Conservation (phyloP, 2,888 invertebrate genomes). For the Cryptocheilus praepositus region DNA sequence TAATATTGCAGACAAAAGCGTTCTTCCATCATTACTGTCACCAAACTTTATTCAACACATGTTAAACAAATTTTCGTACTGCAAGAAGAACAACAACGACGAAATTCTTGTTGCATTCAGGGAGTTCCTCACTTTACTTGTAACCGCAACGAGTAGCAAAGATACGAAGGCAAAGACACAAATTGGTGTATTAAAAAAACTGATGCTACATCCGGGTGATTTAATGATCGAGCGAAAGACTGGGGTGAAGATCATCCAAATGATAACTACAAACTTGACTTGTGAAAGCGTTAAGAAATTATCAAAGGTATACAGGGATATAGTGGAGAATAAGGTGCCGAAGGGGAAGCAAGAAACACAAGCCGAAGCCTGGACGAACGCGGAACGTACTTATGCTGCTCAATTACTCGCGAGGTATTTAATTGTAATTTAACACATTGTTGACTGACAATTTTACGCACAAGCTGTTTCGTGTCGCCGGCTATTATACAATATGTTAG, state of each 20-base stretch:
- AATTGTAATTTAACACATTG: neutral
- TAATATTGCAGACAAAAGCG: constrained; percentile 75
- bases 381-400: constrained; percentile 82
- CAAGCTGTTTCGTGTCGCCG: too few species aligned
- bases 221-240: constrained; percentile 86
- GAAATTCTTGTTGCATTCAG: constrained; percentile 79
- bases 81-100: constrained; percentile 78
- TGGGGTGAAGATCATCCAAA: constrained; percentile 80
- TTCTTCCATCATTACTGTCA: constrained; percentile 79
- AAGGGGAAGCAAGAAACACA: constrained; percentile 76
- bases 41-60: constrained; percentile 81
- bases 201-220: constrained; percentile 83
- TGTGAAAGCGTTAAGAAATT: constrained; percentile 80
- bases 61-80: constrained; percentile 79
- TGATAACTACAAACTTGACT: constrained; percentile 79
- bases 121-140: constrained; percentile 76
- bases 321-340: constrained; percentile 78
- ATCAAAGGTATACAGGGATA: constrained; percentile 79
- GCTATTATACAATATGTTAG: too few species aligned
- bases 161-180: constrained; percentile 76
- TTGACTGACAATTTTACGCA: too few species aligned
- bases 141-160: constrained; percentile 76
- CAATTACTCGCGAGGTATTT: constrained; percentile 75
- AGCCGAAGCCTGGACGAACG: constrained; percentile 80
- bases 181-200: constrained; percentile 79